phyloP scores from a whole-genome alignment of 2,113 vertebrate species.

The Sceloporus tristichus region DNA sequence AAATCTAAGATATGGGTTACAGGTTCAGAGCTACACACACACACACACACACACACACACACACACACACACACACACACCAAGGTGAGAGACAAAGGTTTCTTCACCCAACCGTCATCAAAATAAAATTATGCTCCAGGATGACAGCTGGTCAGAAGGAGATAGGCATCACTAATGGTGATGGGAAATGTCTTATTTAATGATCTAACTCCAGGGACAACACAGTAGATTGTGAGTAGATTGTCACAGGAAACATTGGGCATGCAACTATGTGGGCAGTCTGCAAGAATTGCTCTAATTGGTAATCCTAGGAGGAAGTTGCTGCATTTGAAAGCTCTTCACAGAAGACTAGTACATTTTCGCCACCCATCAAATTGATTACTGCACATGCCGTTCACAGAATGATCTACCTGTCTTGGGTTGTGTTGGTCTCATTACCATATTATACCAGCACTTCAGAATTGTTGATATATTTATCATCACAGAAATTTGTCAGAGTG shows the following conservation, averaged over 20 bases:
- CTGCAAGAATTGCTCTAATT: conserved; percentile 12
- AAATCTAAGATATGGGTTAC: conserved; percentile 2
- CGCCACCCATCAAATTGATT: conserved; percentile 16
- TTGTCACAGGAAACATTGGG: not conserved
- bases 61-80: accelerated
- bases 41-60: too few relatives aligned
- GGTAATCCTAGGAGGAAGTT: conserved; percentile 24
- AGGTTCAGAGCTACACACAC: not conserved
- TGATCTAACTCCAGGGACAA: conserved; percentile 2
- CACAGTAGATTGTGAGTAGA: not conserved
- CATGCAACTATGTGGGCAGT: not conserved
- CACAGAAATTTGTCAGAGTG: not conserved
- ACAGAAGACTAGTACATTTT: not conserved
- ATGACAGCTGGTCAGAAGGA: not conserved
- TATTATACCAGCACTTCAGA: not conserved
- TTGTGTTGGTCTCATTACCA: not conserved
- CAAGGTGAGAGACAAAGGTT: not conserved
- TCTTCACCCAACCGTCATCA: not conserved
- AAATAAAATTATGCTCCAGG: conserved; percentile 21
- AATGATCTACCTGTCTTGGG: not conserved
- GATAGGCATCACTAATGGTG: not conserved
- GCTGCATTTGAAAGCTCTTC: conserved; percentile 25
- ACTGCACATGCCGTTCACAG: conserved; percentile 1
- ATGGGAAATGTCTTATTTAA: conserved; percentile 31
- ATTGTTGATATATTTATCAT: not conserved